Percentiles rank a stretch among this genome's conserved stretches.
Evolutionary conservation across 2,113 vertebrate species (phyloP).

Genomic region (Buteo buteo): DNA sequence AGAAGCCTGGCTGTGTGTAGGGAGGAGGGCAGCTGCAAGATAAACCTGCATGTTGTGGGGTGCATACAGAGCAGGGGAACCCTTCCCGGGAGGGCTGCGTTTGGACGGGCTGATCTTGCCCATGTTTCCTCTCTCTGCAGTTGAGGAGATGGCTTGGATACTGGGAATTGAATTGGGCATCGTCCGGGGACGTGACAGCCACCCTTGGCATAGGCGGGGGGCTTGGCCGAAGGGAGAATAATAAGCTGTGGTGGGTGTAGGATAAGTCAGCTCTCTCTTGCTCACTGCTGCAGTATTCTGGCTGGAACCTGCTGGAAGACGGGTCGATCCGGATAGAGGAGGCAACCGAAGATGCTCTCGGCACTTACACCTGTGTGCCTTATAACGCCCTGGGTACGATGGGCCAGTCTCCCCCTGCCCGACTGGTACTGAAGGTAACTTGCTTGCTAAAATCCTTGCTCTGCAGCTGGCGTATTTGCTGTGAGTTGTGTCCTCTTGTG

Average conservation of each 20-base stretch:
- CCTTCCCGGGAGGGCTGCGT: neutral
- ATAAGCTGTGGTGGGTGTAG: neutral
- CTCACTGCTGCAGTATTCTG: constrained; percentile 77
- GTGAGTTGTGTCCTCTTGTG: rapidly evolving
- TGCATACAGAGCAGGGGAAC: neutral
- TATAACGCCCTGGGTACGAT: constrained; percentile 99
- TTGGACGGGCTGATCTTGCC: neutral
- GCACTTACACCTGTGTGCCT: constrained; percentile 99
- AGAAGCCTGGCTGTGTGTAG: neutral
- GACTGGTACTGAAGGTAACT: constrained; percentile 97
- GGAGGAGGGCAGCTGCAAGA: neutral
- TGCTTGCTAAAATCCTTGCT: neutral
- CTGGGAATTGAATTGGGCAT: neutral
- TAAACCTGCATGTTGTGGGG: neutral
- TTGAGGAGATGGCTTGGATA: neutral
- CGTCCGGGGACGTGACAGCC: rapidly evolving
- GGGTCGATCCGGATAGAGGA: constrained; percentile 96
- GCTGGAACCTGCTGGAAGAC: constrained; percentile 93
- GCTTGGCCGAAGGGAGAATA: neutral
- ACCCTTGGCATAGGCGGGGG: neutral
- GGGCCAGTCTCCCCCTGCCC: constrained; percentile 96
- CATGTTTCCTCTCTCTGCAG: neutral
- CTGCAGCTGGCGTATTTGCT: neutral
- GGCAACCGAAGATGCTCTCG: constrained; percentile 97
- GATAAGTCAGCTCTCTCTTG: neutral